Base-by-base conservation (phyloP, 2,113 vertebrate genomes). In the Corythoichthys haematopterus region DNA sequence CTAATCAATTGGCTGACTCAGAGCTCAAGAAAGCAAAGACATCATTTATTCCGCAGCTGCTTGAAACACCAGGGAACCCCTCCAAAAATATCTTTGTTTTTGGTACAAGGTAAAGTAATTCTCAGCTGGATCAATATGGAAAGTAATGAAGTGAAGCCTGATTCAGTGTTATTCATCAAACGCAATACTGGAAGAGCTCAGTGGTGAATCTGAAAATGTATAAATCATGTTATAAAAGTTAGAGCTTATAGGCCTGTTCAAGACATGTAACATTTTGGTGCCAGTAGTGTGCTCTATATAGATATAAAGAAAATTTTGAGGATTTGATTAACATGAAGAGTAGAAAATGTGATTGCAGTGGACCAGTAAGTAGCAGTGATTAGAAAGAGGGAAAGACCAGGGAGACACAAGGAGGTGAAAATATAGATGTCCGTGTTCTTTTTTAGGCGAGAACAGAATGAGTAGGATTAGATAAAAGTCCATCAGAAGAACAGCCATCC, bases 121-220 rank as follows among this genome's bases (percentile, higher is more conserved):
- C 74, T 69, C 9, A 2, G 35, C 37, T 56, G 63, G 77, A 82
- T 84, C 85, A 65, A 84, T 85, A 76, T 69, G 65, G 67, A 82
- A 70, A 79, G 68, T 71, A 61, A 45, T 69, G 73, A 65, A 59
- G 78, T 62, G 38, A 28, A 50, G 73, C 55, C 57, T 51, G 58
- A 61, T 63, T 69, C 5, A 1, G 61, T 40, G 64, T 71, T 81
- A 82, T 84, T 82, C 68, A 84, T 84, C 63, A 75, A 75, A 71
- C 59, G 50, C 68, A 78, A 48, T 13, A 16, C 52, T 66, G 68
- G 53, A 35, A 46, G 64, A 71, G 56, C 67, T 52, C 63, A 77
- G 52, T 66, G 71, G 61, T 74, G 67, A 76, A 68, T 68, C 43
- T 55, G 67, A 62, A 75, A 69, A 80, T 61, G 69, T 66, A 72